A percentile compares a stretch with the other conserved stretches of the same genome.
Conservation (phyloP, 2,113 vertebrate genomes). For the Caracal caracal region DNA sequence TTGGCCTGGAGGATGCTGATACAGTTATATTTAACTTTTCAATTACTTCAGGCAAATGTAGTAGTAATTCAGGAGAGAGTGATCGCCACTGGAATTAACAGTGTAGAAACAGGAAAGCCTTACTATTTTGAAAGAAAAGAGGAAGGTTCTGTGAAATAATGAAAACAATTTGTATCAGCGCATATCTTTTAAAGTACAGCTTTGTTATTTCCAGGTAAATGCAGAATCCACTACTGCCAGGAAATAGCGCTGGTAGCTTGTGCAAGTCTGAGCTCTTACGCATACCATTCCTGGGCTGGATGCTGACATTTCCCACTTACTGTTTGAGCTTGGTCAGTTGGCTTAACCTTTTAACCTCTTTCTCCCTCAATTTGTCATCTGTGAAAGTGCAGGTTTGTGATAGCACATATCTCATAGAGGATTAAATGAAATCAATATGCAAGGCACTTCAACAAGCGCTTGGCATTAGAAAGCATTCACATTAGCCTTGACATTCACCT, state of each 20-base stretch:
- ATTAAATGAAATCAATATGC: neutral
- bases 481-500: neutral
- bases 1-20: neutral
- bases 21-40: neutral
- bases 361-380: neutral
- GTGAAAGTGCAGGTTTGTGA: neutral
- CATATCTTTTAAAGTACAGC: neutral
- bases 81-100: neutral
- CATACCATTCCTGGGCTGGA: neutral
- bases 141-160: neutral
- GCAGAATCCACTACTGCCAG: neutral
- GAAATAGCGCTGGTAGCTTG: neutral
- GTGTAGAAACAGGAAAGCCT: neutral
- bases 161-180: neutral
- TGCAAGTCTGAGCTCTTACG: neutral
- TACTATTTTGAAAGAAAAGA: neutral
- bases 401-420: neutral
- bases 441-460: neutral
- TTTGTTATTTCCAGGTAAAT: conserved; percentile 15
- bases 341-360: neutral
- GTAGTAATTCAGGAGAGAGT: neutral
- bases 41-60: neutral
- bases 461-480: neutral
- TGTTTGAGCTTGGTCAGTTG: neutral
- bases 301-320: neutral